Evolutionary conservation across 1,140 invertebrate species (phyloP).

Genomic region (Drosophila jambulina): DNA sequence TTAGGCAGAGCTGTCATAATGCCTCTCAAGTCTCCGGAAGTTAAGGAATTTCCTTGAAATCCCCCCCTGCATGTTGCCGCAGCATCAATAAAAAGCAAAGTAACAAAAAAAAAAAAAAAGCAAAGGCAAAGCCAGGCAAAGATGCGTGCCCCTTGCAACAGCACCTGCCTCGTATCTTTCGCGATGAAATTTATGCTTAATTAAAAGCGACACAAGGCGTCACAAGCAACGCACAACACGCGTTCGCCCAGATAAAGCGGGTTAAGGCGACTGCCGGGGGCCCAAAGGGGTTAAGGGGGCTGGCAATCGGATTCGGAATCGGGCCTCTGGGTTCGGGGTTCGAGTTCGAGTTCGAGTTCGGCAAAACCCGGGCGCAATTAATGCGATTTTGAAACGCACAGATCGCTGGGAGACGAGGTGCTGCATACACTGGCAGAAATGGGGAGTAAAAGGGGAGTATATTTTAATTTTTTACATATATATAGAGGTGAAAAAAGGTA

Average conservation of each 20-base stretch:
- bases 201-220: slow-evolving; percentile 83
- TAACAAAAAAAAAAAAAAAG: not conserved
- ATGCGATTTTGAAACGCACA: slow-evolving; percentile 84
- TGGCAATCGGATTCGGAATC: slow-evolving; percentile 24
- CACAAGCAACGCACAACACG: slow-evolving; percentile 57
- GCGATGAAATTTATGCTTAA: slow-evolving; percentile 85
- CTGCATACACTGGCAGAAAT: slow-evolving; percentile 7
- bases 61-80: slow-evolving; percentile 64
- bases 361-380: slow-evolving; percentile 67
- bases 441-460: no score
- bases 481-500: no score
- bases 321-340: slow-evolving; percentile 12
- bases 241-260: slow-evolving; percentile 46
- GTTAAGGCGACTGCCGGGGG: not conserved
- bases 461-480: not conserved
- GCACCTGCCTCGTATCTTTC: slow-evolving; percentile 68
- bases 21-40: not conserved
- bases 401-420: slow-evolving; percentile 41
- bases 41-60: not conserved
- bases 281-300: not conserved
- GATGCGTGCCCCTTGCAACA: slow-evolving; percentile 62
- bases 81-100: slow-evolving; percentile 65
- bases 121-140: not conserved
- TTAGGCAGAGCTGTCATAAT: slow-evolving; percentile 75
- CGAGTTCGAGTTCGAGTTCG: slow-evolving; percentile 16